These are phyloP conservation scores for Brienomyrus longianalis DNA, from an alignment of 2,113 vertebrate species.

Conservation along the genomic window DNA sequence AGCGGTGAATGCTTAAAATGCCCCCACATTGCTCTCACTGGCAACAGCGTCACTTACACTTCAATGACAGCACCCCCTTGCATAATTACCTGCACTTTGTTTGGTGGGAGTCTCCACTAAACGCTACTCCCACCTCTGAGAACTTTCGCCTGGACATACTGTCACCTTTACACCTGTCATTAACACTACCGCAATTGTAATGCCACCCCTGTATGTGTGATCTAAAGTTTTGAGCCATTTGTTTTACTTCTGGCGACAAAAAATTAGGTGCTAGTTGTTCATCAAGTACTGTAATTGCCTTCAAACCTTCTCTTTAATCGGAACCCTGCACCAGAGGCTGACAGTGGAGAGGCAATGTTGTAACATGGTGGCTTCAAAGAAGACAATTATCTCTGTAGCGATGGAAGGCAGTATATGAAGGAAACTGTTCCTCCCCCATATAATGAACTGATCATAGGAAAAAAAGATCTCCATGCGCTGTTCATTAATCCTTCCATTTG, in stretches of 20 bases:
- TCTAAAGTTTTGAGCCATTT: slow-evolving; percentile 5
- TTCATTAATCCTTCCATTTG: background rate
- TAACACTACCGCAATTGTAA: slow-evolving; percentile 29
- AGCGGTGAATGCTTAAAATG: too few relatives aligned
- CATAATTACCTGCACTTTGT: too few relatives aligned
- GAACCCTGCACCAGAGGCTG: background rate
- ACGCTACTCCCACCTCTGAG: too few relatives aligned
- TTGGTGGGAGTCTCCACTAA: too few relatives aligned
- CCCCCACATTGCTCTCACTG: too few relatives aligned
- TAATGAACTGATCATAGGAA: background rate
- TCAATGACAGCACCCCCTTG: too few relatives aligned
- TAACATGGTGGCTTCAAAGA: background rate
- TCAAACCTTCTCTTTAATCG: background rate
- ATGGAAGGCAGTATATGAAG: background rate
- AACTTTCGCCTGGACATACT: too few relatives aligned
- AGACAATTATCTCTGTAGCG: background rate
- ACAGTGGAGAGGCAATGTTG: background rate
- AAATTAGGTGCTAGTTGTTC: slow-evolving; percentile 1
- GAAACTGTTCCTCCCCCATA: background rate
- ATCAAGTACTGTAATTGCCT: slow-evolving; percentile 3
- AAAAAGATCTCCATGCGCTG: background rate
- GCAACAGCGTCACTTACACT: too few relatives aligned
- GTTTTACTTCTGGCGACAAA: slow-evolving; percentile 15
- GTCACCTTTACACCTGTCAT: slow-evolving; percentile 3
- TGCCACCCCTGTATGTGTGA: slow-evolving; percentile 38